phyloP scores from a whole-genome alignment of 2,797 vertebrate species.

The Paratrypauchen microcephalus region DNA sequence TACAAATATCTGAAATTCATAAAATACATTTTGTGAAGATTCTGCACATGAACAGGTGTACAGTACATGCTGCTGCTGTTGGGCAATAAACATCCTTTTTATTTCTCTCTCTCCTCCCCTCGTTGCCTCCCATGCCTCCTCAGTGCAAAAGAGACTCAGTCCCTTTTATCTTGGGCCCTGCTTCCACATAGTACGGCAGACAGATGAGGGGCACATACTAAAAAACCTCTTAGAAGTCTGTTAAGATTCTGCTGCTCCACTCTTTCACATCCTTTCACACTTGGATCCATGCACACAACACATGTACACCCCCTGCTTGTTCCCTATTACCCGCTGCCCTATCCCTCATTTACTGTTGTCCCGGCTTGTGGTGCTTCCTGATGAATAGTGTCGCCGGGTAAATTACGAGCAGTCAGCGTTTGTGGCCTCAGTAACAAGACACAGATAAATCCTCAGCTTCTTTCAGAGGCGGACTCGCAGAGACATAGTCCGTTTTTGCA shows the following conservation, averaged over 20 bases:
- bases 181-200: conserved; percentile 40
- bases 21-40: background rate
- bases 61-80: conserved; percentile 42
- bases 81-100: conserved; percentile 29
- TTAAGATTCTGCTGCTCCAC: conserved; percentile 33
- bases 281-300: conserved; percentile 34
- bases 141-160: conserved; percentile 29
- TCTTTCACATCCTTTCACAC: conserved; percentile 47
- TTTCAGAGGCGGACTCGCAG: conserved; percentile 22
- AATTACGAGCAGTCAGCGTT: conserved; percentile 49
- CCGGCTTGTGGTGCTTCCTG: conserved; percentile 35
- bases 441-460: conserved; percentile 48
- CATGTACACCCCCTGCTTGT: conserved; percentile 14
- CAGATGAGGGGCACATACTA: conserved; percentile 40
- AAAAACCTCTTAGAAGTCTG: conserved; percentile 40
- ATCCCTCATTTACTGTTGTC: conserved; percentile 37
- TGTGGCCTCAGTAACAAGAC: conserved; percentile 41
- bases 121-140: background rate
- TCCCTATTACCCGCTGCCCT: conserved; percentile 32
- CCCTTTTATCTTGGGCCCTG: conserved; percentile 50
- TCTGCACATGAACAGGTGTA: background rate
- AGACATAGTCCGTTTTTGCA: conserved; percentile 8
- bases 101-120: background rate
- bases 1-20: background rate
- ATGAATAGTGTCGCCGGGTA: conserved; percentile 42